Conservation (phyloP, 2,113 vertebrate species). For the Eurypyga helias region DNA sequence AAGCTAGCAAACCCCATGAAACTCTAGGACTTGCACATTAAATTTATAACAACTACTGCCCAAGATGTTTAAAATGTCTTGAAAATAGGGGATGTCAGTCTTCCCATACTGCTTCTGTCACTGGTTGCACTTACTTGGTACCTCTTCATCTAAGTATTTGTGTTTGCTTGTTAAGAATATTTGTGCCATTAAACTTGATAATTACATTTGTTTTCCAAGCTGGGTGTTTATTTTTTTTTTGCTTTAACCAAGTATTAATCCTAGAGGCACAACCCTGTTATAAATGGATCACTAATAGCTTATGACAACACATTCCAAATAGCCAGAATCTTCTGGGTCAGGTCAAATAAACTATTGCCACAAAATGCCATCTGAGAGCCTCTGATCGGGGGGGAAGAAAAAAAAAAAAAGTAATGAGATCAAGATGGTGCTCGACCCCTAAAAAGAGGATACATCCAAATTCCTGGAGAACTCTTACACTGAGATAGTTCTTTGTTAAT, state of each 20-base stretch:
- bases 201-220: not conserved
- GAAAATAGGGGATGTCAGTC: not conserved
- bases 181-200: not conserved
- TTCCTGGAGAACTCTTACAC: not conserved
- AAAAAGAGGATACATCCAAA: not conserved
- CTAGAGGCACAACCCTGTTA: not conserved
- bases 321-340: slow-evolving; percentile 38
- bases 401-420: slow-evolving; percentile 5
- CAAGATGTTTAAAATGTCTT: not conserved
- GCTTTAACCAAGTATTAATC: not conserved
- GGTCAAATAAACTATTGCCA: slow-evolving; percentile 62
- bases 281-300: slow-evolving; percentile 11
- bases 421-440: slow-evolving; percentile 33
- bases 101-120: not conserved
- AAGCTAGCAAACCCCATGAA: not conserved
- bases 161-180: not conserved
- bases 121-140: not conserved
- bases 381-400: not conserved
- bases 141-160: not conserved
- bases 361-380: slow-evolving; percentile 17
- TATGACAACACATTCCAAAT: slow-evolving; percentile 42
- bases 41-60: not conserved
- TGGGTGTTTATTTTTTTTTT: not conserved
- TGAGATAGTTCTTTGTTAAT: not conserved
- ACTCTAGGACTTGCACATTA: not conserved